These are phyloP conservation scores for Lucifuga dentata DNA, from an alignment of 2,113 vertebrate species.

Conservation along the genomic window DNA sequence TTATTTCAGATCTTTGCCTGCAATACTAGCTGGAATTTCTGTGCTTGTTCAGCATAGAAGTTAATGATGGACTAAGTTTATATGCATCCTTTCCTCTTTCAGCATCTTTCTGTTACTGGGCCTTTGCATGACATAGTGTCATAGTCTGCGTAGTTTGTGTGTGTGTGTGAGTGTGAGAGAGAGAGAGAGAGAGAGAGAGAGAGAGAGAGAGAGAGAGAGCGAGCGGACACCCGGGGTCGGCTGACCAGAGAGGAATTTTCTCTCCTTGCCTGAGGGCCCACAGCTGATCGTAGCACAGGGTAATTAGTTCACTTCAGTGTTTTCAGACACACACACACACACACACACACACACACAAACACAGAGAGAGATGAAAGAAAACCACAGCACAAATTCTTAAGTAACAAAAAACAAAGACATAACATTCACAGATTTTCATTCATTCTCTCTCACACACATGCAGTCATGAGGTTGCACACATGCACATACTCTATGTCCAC, in stretches of 20 bases:
- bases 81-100: constrained; percentile 47
- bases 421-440: constrained; percentile 36
- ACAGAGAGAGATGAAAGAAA: constrained; percentile 2
- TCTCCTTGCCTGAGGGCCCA: constrained; percentile 59
- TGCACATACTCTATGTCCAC: background rate
- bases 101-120: constrained; percentile 29
- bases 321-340: constrained; percentile 15
- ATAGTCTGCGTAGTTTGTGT: constrained; percentile 53
- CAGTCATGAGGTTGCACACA: constrained; percentile 8
- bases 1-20: constrained; percentile 10
- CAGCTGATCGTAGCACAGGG: constrained; percentile 71
- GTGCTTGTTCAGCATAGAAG: constrained; percentile 51
- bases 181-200: constrained; percentile 26
- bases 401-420: constrained; percentile 6
- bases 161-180: constrained; percentile 11
- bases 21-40: constrained; percentile 38
- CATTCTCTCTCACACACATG: background rate
- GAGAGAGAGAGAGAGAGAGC: constrained; percentile 38
- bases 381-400: constrained; percentile 4
- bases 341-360: constrained; percentile 16
- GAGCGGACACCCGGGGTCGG: constrained; percentile 42
- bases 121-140: constrained; percentile 38
- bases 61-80: constrained; percentile 62
- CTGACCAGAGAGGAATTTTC: constrained; percentile 70
- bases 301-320: constrained; percentile 60